Evolutionary conservation across 2,888 invertebrate species (phyloP), one percentile per base, ranked within the genome.

Genomic region (Drosophila algonquin): DNA sequence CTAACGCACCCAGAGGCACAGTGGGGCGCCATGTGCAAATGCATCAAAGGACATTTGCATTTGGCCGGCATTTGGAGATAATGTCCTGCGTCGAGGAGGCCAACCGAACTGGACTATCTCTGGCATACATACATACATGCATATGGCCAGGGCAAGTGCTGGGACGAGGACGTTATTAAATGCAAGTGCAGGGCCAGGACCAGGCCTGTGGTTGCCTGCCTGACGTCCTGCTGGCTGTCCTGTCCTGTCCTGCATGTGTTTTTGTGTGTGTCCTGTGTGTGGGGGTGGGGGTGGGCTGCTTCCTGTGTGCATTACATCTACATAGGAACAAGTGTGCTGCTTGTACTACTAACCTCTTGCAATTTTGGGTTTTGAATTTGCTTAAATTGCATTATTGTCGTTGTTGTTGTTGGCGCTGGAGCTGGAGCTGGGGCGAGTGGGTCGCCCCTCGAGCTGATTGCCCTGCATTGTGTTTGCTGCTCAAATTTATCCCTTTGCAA

Each of bases 361-460:
- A 81, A 75, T 81, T 81, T 81, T 46, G 75, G 85, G 72, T 74
- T 75, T 84, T 79, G 79, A 77, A 85, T 84, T 84, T 81, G 81
- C 77, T 81, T 84, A 77, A 81, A 84, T 81, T 81, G 77, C 81
- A 79, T 81, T 84, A 81, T 71, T 78, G 77, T 80, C 59, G 65
- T 50, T 78, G 80, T 78, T 74, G 72, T 65, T 62, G 68, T 27
- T 7, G 14, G 2, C 2, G 27, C 21, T 62, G 56, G 8, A 48
- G 35, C 44, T 35, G 35, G 4, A 6, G 40, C 40, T 40, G 40
- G 40, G 40, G 40, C 40, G 14, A 12, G 35, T 14, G 12, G 12
- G 35, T 18, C 40, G 51, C 48, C 75, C 67, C 48, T 59, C 56
- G 56, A 53, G 18, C 72, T 69, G 69, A 69, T 68, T 73, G 73